Conservation (phyloP, 2,113 vertebrate genomes). For the Oncorhynchus clarkii region DNA sequence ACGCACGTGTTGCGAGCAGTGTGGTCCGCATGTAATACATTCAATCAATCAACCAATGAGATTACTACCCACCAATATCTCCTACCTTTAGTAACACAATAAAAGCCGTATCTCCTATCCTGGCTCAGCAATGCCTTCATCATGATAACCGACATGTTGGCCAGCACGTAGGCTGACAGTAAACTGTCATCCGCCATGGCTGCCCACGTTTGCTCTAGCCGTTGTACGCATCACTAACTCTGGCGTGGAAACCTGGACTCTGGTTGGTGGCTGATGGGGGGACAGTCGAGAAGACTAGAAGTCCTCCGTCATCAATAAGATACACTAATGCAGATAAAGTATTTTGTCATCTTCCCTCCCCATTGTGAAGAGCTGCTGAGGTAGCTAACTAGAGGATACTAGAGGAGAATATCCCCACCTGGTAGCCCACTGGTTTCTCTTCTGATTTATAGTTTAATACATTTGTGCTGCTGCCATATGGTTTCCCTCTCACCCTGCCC, state of each 20-base stretch:
- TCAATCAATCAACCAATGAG: too few species aligned
- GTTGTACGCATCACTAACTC: constrained; percentile 55
- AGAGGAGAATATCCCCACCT: constrained; percentile 55
- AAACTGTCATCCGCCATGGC: constrained; percentile 26
- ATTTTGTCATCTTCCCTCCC: constrained; percentile 5
- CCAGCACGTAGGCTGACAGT: too few species aligned
- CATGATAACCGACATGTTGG: constrained; percentile 1
- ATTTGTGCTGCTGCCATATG: constrained; percentile 73
- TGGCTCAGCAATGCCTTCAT: constrained; percentile 53
- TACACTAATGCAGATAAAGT: not conserved
- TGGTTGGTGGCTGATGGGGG: constrained; percentile 2
- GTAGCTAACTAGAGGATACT: constrained; percentile 23
- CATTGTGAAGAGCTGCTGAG: constrained; percentile 48
- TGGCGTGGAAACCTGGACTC: constrained; percentile 56
- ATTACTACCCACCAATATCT: constrained; percentile 35
- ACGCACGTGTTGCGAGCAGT: too few species aligned
- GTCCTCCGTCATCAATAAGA: not conserved
- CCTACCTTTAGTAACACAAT: too few species aligned
- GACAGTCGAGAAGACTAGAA: not conserved
- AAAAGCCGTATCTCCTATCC: too few species aligned
- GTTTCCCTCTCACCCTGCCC: constrained; percentile 49
- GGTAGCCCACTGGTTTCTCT: constrained; percentile 54
- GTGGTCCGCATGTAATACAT: too few species aligned
- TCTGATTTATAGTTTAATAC: constrained; percentile 75
- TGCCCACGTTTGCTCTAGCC: constrained; percentile 43